Conservation (phyloP, 2,113 vertebrate genomes). For the Siniperca chuatsi region DNA sequence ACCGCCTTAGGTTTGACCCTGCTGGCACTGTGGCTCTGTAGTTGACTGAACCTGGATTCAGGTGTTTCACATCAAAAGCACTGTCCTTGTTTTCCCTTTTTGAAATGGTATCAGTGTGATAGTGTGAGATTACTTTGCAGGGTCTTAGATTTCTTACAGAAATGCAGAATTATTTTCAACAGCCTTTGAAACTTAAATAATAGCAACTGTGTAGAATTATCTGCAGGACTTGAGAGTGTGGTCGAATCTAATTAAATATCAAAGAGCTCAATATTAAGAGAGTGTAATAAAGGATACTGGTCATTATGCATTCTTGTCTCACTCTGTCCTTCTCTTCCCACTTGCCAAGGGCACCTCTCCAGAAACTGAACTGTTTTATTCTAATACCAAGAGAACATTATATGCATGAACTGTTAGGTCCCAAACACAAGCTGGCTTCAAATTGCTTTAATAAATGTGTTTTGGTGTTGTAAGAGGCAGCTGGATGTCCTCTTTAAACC, state of each 20-base stretch:
- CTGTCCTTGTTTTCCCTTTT: constrained; percentile 6
- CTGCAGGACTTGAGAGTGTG: constrained; percentile 23
- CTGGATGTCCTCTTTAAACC: constrained; percentile 35
- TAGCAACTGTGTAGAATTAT: constrained; percentile 36
- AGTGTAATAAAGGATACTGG: constrained; percentile 26
- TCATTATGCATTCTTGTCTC: constrained; percentile 53
- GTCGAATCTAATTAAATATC: constrained; percentile 49
- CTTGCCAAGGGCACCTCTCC: constrained; percentile 48
- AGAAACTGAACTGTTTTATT: constrained; percentile 44
- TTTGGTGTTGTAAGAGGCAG: constrained; percentile 37
- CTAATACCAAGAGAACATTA: constrained; percentile 50
- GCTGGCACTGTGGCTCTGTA: neutral
- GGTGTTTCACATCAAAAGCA: constrained; percentile 22
- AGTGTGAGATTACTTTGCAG: constrained; percentile 6
- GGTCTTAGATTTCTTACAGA: constrained; percentile 16
- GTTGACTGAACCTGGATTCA: neutral
- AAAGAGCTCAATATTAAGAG: constrained; percentile 32
- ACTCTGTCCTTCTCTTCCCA: constrained; percentile 21
- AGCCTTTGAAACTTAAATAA: constrained; percentile 37
- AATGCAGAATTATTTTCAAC: constrained; percentile 33
- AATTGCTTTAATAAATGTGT: constrained; percentile 49
- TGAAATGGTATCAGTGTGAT: neutral
- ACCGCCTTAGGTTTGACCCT: neutral
- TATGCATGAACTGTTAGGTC: constrained; percentile 43
- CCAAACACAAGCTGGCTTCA: constrained; percentile 42